phyloP scores from a whole-genome alignment of 2,113 vertebrate species.

The Rhabdornis inornatus region DNA sequence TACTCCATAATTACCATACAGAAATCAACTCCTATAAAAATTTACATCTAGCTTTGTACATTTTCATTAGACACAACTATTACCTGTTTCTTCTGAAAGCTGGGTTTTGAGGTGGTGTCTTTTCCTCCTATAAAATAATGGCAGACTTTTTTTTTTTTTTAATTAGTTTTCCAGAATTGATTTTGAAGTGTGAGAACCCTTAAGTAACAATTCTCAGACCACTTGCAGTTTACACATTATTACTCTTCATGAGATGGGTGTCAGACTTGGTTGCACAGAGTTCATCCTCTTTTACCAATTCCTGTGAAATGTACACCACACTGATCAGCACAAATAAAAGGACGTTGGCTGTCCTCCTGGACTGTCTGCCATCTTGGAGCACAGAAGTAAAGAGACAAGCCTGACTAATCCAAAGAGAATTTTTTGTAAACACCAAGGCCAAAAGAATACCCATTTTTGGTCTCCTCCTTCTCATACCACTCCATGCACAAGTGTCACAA shows the following conservation, averaged over 20 bases:
- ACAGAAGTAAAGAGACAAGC: background rate
- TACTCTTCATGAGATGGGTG: background rate
- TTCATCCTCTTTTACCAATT: background rate
- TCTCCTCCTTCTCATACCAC: background rate
- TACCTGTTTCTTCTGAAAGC: rapidly evolving
- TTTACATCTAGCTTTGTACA: background rate
- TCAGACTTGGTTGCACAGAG: background rate
- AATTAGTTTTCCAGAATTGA: background rate
- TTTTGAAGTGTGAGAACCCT: background rate
- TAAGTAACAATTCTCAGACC: background rate
- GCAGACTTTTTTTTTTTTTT: too few relatives aligned
- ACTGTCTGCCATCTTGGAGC: background rate
- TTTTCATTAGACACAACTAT: background rate
- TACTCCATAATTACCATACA: background rate
- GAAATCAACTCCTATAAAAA: background rate
- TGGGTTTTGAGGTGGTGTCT: rapidly evolving
- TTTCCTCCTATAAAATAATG: background rate
- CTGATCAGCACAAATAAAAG: background rate
- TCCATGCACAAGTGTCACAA: background rate
- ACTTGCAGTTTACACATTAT: background rate
- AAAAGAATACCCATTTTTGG: background rate
- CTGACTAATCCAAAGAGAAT: background rate
- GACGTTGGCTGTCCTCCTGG: background rate
- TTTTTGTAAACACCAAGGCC: background rate
- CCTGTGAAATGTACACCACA: background rate